phyloP scores from a whole-genome alignment of 1,140 invertebrate species.

The Fragariocoptes setiger region DNA sequence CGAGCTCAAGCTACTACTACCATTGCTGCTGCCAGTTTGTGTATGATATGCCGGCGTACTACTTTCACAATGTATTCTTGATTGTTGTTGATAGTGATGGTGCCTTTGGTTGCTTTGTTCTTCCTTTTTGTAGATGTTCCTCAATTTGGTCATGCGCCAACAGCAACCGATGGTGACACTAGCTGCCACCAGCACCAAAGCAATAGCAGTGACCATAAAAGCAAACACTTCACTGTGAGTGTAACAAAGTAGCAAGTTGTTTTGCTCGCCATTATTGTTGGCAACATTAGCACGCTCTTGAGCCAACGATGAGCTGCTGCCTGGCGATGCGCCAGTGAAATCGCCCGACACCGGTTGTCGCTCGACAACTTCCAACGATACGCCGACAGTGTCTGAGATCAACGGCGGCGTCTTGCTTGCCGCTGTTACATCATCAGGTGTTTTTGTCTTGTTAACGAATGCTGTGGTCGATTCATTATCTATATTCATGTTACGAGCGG shows the following conservation, averaged over 20 bases:
- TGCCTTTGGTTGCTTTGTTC: no score
- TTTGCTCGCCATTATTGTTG: neutral
- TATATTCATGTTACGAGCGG: no score
- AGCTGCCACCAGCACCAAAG: neutral
- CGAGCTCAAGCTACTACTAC: no score
- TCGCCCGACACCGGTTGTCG: neutral
- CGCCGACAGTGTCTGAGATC: constrained; percentile 50
- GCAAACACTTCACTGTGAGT: neutral
- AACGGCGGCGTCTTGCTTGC: neutral
- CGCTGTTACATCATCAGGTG: neutral
- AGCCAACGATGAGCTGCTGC: neutral
- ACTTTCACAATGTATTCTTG: no score
- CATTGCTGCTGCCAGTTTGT: no score
- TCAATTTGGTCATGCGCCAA: neutral
- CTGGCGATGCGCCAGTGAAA: neutral
- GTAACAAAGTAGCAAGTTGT: neutral
- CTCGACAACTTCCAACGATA: constrained; percentile 36
- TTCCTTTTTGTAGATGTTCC: no score
- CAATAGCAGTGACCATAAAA: neutral
- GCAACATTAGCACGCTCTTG: no score
- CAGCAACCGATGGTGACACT: neutral
- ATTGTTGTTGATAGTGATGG: no score
- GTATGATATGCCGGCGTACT: no score
- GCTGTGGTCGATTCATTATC: no score
- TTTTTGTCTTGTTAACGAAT: neutral